Percentiles rank a stretch among this genome's conserved stretches.
phyloP scores from a whole-genome alignment of 2,113 vertebrate genomes.

The Prionailurus bengalensis region DNA sequence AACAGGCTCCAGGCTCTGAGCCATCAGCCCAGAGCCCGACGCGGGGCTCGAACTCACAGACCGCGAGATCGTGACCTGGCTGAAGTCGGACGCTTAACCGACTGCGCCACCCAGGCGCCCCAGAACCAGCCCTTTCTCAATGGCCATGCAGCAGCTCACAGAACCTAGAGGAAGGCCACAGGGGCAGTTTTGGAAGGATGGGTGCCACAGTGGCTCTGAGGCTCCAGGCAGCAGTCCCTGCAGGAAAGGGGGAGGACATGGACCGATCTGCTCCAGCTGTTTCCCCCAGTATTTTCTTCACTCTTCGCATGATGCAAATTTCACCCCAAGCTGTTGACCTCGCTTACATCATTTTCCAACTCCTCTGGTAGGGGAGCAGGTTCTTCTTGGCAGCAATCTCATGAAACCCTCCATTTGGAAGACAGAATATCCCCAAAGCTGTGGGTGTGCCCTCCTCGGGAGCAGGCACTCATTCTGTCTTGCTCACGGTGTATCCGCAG shows the following conservation, averaged over 20 bases:
- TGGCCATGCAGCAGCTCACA: not conserved
- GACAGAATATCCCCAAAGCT: not conserved
- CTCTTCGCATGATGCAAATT: not conserved
- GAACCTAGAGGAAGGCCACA: not conserved
- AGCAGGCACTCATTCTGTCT: not conserved
- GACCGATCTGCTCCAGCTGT: not conserved
- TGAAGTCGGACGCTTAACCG: no score
- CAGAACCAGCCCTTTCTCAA: not conserved
- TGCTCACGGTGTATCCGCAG: not conserved
- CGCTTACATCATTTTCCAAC: not conserved
- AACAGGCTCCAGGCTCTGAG: no score
- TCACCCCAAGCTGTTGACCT: not conserved
- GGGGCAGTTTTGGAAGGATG: not conserved
- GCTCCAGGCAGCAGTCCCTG: not conserved
- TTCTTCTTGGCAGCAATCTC: not conserved
- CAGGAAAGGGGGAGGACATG: not conserved
- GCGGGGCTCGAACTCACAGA: no score
- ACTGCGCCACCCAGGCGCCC: no score
- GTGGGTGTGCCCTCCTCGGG: accelerated
- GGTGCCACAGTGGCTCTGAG: not conserved
- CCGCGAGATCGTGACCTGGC: no score
- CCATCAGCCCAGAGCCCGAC: no score
- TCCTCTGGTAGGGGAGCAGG: not conserved
- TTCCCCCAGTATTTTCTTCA: not conserved
- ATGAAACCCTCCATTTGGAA: not conserved